Evolutionary conservation across 1,140 invertebrate species (phyloP).

Genomic region (Ganaspis sp.): DNA sequence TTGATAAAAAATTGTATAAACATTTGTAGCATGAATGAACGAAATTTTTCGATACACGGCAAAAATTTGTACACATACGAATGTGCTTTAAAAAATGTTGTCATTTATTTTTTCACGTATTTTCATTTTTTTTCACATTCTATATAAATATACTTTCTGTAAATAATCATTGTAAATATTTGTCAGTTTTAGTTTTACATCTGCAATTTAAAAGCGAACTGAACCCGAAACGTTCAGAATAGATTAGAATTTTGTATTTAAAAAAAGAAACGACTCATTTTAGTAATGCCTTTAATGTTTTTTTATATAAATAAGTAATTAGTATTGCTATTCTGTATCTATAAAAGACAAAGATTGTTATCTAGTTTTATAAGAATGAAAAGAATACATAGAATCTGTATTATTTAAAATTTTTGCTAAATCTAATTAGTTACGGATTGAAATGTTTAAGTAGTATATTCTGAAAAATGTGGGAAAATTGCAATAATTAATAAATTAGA

Average conservation of each 20-base stretch:
- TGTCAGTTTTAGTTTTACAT: background rate
- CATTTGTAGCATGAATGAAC: too few species aligned
- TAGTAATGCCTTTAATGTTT: background rate
- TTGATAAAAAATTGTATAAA: background rate
- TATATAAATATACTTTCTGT: background rate
- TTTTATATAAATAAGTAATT: background rate
- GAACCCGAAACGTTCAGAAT: background rate
- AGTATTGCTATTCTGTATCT: background rate
- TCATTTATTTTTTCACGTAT: background rate
- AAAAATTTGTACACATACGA: too few species aligned
- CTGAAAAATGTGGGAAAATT: too few species aligned
- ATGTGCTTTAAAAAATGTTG: background rate
- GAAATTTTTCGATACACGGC: background rate
- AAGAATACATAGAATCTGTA: background rate
- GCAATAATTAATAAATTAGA: too few species aligned
- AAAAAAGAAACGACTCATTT: background rate
- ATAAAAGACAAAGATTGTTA: background rate
- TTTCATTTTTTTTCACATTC: background rate
- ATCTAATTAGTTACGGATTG: too few species aligned
- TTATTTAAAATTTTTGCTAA: too few species aligned
- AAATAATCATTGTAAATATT: constrained; percentile 5
- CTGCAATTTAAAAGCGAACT: too few species aligned
- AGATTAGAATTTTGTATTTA: background rate
- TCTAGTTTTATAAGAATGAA: constrained; percentile 1
- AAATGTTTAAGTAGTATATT: too few species aligned